Conservation (phyloP, 2,888 invertebrate species). For the Osmoderma eremita region DNA sequence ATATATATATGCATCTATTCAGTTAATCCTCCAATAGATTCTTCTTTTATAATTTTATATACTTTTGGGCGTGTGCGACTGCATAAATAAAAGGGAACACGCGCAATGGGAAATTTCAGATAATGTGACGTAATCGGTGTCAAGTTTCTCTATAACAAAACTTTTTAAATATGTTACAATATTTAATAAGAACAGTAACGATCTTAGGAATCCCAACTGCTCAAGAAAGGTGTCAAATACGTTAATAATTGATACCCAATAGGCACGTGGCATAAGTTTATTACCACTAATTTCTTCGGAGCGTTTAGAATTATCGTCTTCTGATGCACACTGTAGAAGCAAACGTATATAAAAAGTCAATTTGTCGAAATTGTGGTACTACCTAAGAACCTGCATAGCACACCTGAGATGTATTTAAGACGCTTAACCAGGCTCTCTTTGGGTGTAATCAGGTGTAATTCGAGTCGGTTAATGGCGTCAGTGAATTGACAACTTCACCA, state of each 20-base stretch:
- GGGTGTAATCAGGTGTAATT: slow-evolving; percentile 3
- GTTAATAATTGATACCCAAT: too few species aligned
- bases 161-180: too few species aligned
- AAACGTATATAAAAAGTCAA: background rate
- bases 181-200: too few species aligned
- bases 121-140: slow-evolving; percentile 31
- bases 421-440: slow-evolving; percentile 5
- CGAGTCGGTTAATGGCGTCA: slow-evolving; percentile 12
- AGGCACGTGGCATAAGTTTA: too few species aligned
- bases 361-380: background rate
- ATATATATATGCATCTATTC: too few species aligned
- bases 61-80: background rate
- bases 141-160: slow-evolving; percentile 25
- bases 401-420: slow-evolving; percentile 12
- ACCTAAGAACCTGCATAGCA: background rate
- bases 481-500: slow-evolving; percentile 18
- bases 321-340: background rate
- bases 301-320: too few species aligned
- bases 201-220: too few species aligned
- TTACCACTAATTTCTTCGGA: too few species aligned
- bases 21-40: background rate
- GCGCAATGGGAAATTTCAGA: slow-evolving; percentile 21
- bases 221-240: too few species aligned
- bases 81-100: slow-evolving; percentile 21
- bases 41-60: background rate